Evolutionary conservation across 2,888 invertebrate genomes (phyloP), one percentile per base, ranked within the genome.

Genomic region (Perdita meconis): DNA sequence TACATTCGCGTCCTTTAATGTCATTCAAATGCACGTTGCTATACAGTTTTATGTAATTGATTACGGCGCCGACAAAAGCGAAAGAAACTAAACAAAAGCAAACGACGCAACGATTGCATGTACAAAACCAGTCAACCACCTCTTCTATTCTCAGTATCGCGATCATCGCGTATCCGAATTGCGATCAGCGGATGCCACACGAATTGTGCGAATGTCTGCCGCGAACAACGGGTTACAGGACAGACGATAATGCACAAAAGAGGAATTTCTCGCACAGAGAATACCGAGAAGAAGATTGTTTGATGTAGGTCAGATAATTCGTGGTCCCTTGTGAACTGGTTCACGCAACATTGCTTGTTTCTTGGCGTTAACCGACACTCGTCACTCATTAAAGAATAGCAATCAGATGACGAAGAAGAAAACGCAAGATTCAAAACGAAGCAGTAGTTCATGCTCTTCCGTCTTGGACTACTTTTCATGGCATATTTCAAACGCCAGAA

Each of bases 241-340:
- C 24, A 30, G 59, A 36, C 16, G 50, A 63, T 36, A 24, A 22
- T 50, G 24, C 30, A 30, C 36, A 36, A 36, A 36, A 34, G 50
- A 36, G n/a, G 24, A 19, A 13, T 34, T 63, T 26, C 61, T 38
- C 61, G 61, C 24, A 47, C 55, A 36, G 38, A 50, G 50, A 55
- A 50, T 50, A 63, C 61, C 24, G 50, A 63, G 61, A 63, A 50
- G 24, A 63, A 50, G 24, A 8, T 53, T 16, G 34, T 2, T 10
- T 34, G 22, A 63, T 63, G 36, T 63, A 36, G 61, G 61, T 63
- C 61, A 50, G n/a, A 22, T 10, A 36, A 34, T 22, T 22, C 34
- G 24, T 38, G 61, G 24, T 47, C 34, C 36, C 36, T 12, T n/a
- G 47, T 53, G 64, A 51, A 64, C 64, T 53, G 42, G 53, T 64